Base-by-base conservation (phyloP, 2,888 invertebrate species). In the Bimastos eiseni region DNA sequence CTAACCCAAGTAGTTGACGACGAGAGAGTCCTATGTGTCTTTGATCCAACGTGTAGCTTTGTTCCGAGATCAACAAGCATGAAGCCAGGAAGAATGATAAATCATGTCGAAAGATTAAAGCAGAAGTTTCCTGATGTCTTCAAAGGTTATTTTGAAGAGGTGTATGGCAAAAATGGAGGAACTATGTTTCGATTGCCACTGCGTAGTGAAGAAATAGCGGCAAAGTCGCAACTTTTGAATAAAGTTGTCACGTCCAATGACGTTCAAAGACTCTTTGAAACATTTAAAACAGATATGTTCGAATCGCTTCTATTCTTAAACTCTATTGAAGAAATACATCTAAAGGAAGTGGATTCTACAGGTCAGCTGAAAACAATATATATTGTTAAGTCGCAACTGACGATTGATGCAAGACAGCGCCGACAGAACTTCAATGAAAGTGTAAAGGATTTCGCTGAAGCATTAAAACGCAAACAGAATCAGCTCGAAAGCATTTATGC, bases 141-240 rank as follows among this genome's bases (percentile, higher is more conserved):
- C 91, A 90, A 91, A 15, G 93, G 94, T 30, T 94, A 93, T 91
- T 92, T 93, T 24, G 92, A 92, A 36, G 92, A 93, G 33, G 91
- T 91, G 49, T 91, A 93, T 13, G 17, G 33, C 19, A 89, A 70
- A 8, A 33, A 44, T 34, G 89, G 91, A 36, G 91, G 91, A 11
- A 94, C 94, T 21, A 91, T 94, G 90, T 94, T 94, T 91, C 91
- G 94, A 37, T 93, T 94, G 86, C 94, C 94, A 19, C 92, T 94
- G 38, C 91, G 94, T 91, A 93, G 90, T 30, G 70, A 89, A 36
- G 90, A 92, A 33, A 93, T 94, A 93, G 93, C 93, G 17, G 36
- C 83, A 34, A 88, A 83, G 1, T 94, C 94, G 4, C 92, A 93
- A 55, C 92, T 94, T 21, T 92, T 92, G 13, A 91, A 92, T 15